Evolutionary conservation across 2,113 vertebrate species (phyloP).

Genomic region (Pipa parva): DNA sequence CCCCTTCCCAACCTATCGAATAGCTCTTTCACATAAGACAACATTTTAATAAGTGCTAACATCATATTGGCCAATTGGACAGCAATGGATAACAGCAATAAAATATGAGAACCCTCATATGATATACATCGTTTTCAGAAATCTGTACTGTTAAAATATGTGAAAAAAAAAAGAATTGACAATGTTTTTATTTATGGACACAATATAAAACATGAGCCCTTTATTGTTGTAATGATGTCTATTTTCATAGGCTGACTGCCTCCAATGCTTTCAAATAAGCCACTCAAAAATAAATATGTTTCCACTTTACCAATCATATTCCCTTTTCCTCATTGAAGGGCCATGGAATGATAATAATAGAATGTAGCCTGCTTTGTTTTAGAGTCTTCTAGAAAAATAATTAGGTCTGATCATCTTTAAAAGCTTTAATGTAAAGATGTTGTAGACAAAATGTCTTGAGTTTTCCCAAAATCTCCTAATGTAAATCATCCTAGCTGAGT

Average conservation of each 20-base stretch:
- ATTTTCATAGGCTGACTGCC: too few species aligned
- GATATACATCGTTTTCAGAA: neutral
- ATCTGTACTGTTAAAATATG: neutral
- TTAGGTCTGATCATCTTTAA: conserved; percentile 75
- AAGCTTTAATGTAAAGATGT: conserved; percentile 75
- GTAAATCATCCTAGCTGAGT: conserved; percentile 60
- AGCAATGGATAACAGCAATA: neutral
- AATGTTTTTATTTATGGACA: neutral
- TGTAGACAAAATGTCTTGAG: conserved; percentile 63
- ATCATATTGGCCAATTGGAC: too few species aligned
- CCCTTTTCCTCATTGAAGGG: conserved; percentile 71
- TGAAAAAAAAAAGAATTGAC: neutral
- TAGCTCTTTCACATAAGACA: too few species aligned
- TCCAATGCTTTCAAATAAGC: conserved; percentile 50
- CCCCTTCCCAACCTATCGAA: too few species aligned
- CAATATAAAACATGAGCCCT: neutral
- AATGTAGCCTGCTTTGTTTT: conserved; percentile 77
- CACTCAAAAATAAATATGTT: conserved; percentile 49
- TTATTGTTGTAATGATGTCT: conserved; percentile 50
- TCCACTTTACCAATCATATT: conserved; percentile 63
- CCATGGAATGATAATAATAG: conserved; percentile 72
- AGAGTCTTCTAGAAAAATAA: conserved; percentile 93
- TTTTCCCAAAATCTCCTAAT: conserved; percentile 50
- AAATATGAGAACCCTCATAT: neutral
- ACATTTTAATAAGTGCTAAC: too few species aligned